Evolutionary conservation across 1,140 invertebrate species (phyloP), one percentile per base, ranked within the genome.

Genomic region (Diabrotica undecimpunctata): DNA sequence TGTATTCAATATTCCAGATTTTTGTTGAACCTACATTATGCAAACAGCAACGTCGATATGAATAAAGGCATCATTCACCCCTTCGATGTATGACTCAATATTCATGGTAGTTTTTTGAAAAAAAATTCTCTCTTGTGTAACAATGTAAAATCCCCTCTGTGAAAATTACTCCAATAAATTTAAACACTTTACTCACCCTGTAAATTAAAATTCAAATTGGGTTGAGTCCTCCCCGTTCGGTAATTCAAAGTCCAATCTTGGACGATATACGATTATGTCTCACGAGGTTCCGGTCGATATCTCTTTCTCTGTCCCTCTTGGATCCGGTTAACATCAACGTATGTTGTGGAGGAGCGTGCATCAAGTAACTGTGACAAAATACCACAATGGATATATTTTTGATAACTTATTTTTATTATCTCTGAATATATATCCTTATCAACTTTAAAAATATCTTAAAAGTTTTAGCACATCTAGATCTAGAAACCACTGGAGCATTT

Each of bases 191-290:
- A 72, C 73, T 74, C 73, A 76, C 69, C 66, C 72, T 70, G 75
- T 78, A 78, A 78, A 78, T 78, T 78, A 77, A 77, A 77, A 78
- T 78, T 78, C 76, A 78, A 78, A 78, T 78, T 78, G 76, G 75
- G 71, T 72, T 67, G 71, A 63, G 68, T 66, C 66, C 64, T 68
- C 71, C 60, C 67, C 70, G 63, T 64, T 56, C 62, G 56, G 69
- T 70, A 73, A 72, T 73, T 67, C 70, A 66, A 70, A 67, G 73
- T 76, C 74, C 74, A 76, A 76, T 76, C 74, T 76, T 76, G 70
- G 73, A 70, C 74, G 73, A 76, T 76, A 73, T 76, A 76, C 68
- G 74, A 73, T 76, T 76, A 76, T 76, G 70, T 65, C 41, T 71
- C 71, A 54, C 55, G 59, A 72, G 69, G 74, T 74, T 76, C 74